A percentile compares a stretch with the other conserved stretches of the same genome.
These are phyloP conservation scores for Callionymus lyra DNA, from an alignment of 2,113 vertebrate species.

Conservation along the genomic window DNA sequence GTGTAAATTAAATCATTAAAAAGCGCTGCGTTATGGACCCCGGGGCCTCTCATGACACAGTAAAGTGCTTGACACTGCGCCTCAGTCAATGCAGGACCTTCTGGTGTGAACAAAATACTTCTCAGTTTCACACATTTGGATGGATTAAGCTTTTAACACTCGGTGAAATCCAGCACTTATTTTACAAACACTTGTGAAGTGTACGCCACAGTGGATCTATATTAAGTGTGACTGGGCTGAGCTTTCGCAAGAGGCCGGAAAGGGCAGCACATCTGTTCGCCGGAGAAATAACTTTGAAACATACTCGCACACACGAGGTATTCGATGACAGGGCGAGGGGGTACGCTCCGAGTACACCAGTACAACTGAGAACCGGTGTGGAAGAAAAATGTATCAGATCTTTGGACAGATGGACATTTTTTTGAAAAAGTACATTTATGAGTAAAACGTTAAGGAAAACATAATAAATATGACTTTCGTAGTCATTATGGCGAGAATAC, in stretches of 20 bases:
- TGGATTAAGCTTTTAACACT: conserved; percentile 70
- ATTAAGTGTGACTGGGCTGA: conserved; percentile 58
- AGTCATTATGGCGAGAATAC: no score
- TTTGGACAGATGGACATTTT: no score
- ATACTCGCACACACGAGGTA: conserved; percentile 24
- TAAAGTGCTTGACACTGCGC: conserved; percentile 53
- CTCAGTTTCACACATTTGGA: conserved; percentile 68
- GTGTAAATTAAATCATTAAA: conserved; percentile 53
- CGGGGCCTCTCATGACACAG: conserved; percentile 34
- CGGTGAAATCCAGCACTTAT: conserved; percentile 59
- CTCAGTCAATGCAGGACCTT: conserved; percentile 58
- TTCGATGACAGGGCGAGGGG: conserved; percentile 10
- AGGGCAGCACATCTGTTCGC: conserved; percentile 57
- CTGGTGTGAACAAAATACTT: conserved; percentile 68
- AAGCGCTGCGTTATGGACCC: conserved; percentile 47
- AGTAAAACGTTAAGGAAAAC: no score
- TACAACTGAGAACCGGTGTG: no score
- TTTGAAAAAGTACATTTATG: no score
- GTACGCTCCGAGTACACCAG: neutral
- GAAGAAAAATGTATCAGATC: no score
- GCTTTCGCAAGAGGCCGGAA: conserved; percentile 36
- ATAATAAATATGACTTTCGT: no score
- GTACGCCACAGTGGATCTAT: conserved; percentile 51
- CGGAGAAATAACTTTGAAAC: conserved; percentile 45
- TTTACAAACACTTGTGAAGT: conserved; percentile 59